phyloP scores from a whole-genome alignment of 2,888 invertebrate species.

The Abscondita cerata region DNA sequence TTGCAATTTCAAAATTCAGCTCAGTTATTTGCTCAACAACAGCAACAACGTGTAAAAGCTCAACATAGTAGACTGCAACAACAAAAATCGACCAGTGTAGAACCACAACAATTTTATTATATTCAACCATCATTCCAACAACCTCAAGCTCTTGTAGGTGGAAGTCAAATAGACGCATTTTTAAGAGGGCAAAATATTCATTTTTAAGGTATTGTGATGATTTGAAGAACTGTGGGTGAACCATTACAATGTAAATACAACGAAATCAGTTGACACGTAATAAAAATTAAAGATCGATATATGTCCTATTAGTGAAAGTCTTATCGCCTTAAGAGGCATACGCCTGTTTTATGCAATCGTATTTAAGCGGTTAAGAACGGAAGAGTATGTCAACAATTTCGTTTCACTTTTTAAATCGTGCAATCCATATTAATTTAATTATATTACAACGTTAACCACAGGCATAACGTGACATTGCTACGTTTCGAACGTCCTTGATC shows the following conservation, averaged over 20 bases:
- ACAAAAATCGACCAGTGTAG: conserved; percentile 45
- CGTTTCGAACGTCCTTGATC: conserved; percentile 22
- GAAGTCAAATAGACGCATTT: conserved; percentile 82
- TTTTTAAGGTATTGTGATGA: conserved; percentile 57
- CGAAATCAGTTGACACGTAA: background rate
- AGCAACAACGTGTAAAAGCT: conserved; percentile 59
- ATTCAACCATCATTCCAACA: conserved; percentile 59
- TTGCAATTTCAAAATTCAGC: conserved; percentile 65
- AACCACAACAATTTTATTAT: conserved; percentile 64
- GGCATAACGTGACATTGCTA: conserved; percentile 20
- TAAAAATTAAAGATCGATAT: conserved; percentile 37
- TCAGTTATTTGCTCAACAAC: conserved; percentile 60
- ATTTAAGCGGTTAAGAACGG: conserved; percentile 45
- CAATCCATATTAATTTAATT: conserved; percentile 33
- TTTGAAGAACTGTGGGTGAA: conserved; percentile 3
- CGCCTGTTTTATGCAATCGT: conserved; percentile 47
- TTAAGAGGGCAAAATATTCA: conserved; percentile 75
- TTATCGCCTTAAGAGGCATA: conserved; percentile 42
- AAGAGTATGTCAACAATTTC: conserved; percentile 33
- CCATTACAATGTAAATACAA: background rate
- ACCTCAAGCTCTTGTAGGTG: conserved; percentile 57
- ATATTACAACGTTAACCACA: conserved; percentile 17
- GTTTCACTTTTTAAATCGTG: conserved; percentile 35
- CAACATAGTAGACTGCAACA: conserved; percentile 55
- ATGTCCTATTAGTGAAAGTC: conserved; percentile 49